Conservation (phyloP, 2,113 vertebrate species). For the Ornithorhynchus anatinus region DNA sequence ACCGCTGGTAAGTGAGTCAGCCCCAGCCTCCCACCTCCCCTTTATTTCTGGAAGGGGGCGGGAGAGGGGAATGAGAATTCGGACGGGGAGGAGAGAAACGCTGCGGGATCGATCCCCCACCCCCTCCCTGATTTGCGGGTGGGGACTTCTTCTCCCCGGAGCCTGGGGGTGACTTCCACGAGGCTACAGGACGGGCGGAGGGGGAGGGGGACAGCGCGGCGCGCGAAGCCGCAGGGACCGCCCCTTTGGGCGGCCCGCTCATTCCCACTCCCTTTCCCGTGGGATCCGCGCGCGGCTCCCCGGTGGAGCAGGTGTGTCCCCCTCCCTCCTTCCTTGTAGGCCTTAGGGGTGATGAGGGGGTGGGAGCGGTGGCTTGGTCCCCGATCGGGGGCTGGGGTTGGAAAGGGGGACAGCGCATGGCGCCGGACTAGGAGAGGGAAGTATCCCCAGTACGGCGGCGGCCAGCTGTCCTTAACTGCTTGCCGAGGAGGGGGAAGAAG, state of each 20-base stretch:
- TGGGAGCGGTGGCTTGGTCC: too few relatives aligned
- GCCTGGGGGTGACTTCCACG: neutral
- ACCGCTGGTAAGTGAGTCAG: conserved; percentile 86
- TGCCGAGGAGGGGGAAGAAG: neutral
- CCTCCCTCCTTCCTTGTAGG: too few relatives aligned
- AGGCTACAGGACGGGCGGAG: neutral
- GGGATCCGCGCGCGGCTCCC: neutral
- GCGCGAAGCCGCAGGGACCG: neutral
- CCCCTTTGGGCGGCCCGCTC: neutral
- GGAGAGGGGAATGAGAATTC: neutral
- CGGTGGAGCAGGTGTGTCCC: too few relatives aligned
- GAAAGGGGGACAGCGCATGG: neutral
- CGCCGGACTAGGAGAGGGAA: neutral
- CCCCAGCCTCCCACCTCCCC: too few relatives aligned
- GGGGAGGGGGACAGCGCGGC: neutral
- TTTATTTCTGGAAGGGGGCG: neutral
- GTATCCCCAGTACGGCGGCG: too few relatives aligned
- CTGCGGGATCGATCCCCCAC: too few relatives aligned
- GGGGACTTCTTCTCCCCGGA: too few relatives aligned
- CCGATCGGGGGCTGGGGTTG: too few relatives aligned
- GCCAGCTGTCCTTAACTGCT: too few relatives aligned
- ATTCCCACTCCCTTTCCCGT: neutral
- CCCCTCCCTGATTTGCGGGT: too few relatives aligned
- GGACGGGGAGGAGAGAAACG: neutral
- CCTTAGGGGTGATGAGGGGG: too few relatives aligned